Evolutionary conservation across 2,113 vertebrate genomes (phyloP).

Genomic region (Hippocampus comes): DNA sequence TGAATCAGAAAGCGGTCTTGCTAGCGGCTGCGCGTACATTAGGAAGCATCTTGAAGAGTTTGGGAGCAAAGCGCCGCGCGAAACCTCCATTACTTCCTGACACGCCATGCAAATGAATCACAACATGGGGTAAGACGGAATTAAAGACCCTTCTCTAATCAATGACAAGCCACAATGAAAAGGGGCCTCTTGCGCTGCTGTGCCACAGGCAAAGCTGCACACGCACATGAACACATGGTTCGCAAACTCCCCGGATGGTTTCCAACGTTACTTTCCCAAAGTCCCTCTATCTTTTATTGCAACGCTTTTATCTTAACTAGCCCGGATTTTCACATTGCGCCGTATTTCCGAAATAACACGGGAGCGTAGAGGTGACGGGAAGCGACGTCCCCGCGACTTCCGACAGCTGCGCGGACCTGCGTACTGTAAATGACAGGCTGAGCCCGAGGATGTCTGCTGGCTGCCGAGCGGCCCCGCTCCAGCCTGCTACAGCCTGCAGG

Average conservation of each 20-base stretch:
- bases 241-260: slow-evolving; percentile 36
- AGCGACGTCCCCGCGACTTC: slow-evolving; percentile 65
- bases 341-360: slow-evolving; percentile 21
- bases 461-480: slow-evolving; percentile 86
- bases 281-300: not conserved
- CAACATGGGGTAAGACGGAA: slow-evolving; percentile 95
- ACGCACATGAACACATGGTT: slow-evolving; percentile 26
- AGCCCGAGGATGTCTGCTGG: slow-evolving; percentile 93
- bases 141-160: slow-evolving; percentile 99
- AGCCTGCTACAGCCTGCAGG: slow-evolving; percentile 95
- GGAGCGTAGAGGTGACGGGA: slow-evolving; percentile 71
- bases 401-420: slow-evolving; percentile 93
- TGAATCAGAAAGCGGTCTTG: slow-evolving; percentile 90
- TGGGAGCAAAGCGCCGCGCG: slow-evolving; percentile 93
- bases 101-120: slow-evolving; percentile 99
- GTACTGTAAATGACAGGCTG: slow-evolving; percentile 89
- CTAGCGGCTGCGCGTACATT: slow-evolving; percentile 99
- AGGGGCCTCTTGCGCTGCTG: slow-evolving; percentile 76
- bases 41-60: slow-evolving; percentile 98
- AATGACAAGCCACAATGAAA: slow-evolving; percentile 98
- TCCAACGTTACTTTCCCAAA: slow-evolving; percentile 32
- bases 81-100: slow-evolving; percentile 99
- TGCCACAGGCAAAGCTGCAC: slow-evolving; percentile 74
- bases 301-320: slow-evolving; percentile 10
- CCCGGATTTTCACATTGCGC: slow-evolving; percentile 13